Conservation (phyloP, 2,113 vertebrate genomes). For the Apteryx owenii region DNA sequence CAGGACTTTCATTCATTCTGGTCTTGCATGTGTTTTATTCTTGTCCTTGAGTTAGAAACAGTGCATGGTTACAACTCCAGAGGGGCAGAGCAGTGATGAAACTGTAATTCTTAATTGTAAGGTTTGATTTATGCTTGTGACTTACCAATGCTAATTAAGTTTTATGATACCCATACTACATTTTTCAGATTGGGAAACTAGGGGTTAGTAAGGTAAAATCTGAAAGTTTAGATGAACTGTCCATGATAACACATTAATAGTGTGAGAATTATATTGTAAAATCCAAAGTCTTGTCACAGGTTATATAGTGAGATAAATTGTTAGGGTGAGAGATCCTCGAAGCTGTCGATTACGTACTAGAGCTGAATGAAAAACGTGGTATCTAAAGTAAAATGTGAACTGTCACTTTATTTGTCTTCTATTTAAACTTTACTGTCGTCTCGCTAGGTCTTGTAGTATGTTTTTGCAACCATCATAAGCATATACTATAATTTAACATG, state of each 20-base stretch:
- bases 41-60: background rate
- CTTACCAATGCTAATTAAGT: background rate
- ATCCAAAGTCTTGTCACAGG: background rate
- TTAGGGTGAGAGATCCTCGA: background rate
- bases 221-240: background rate
- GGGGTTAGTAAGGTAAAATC: background rate
- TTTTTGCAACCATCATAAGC: background rate
- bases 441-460: background rate
- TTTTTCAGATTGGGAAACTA: background rate
- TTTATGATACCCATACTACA: background rate
- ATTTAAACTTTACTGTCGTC: background rate
- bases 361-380: background rate
- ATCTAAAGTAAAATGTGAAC: background rate
- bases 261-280: background rate
- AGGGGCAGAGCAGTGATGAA: background rate
- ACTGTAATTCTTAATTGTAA: background rate
- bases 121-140: background rate
- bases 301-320: background rate
- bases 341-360: background rate
- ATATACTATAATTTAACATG: background rate
- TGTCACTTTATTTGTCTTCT: background rate
- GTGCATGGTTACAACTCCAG: background rate
- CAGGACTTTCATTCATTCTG: background rate
- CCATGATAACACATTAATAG: background rate
- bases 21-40: background rate